Conservation (phyloP, 2,113 vertebrate genomes). For the Climacteris rufus region DNA sequence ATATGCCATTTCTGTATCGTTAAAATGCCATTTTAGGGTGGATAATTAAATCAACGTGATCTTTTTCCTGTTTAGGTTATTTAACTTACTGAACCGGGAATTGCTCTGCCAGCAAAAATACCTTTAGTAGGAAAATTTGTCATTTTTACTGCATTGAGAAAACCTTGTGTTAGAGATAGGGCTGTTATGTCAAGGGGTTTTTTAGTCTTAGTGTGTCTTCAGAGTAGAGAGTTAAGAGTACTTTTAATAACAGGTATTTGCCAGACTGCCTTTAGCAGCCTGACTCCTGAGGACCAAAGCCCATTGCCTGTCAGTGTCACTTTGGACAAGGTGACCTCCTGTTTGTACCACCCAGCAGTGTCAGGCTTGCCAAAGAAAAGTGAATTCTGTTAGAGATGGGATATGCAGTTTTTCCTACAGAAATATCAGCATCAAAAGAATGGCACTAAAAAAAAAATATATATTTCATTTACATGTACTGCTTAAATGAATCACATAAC, state of each 20-base stretch:
- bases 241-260: background rate
- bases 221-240: background rate
- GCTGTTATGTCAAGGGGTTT: background rate
- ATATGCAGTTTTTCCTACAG: background rate
- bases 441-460: background rate
- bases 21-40: constrained; percentile 12
- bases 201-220: background rate
- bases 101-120: background rate
- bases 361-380: background rate
- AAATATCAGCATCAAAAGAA: background rate
- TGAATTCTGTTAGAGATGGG: background rate
- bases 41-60: background rate
- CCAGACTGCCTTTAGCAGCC: background rate
- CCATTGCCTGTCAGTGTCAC: background rate
- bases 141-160: background rate
- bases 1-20: background rate
- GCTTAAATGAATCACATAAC: background rate
- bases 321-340: background rate
- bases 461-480: background rate
- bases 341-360: background rate
- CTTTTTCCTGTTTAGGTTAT: background rate
- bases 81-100: background rate
- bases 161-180: background rate
- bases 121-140: background rate
- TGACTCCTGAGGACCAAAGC: background rate